phyloP scores from a whole-genome alignment of 1,140 invertebrate genomes.

The Heliconius congener region DNA sequence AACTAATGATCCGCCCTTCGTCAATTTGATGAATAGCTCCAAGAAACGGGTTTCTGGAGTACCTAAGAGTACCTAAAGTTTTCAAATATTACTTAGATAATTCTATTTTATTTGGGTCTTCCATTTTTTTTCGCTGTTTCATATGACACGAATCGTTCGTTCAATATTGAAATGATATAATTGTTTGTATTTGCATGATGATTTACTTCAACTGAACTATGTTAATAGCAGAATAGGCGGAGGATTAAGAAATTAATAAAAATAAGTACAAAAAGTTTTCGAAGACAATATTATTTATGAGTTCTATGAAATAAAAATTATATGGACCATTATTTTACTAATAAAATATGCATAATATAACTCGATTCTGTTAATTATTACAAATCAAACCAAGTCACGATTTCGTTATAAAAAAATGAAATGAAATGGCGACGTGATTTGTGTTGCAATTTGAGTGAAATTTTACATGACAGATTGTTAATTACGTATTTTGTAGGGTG shows the following conservation, averaged over 20 bases:
- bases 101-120: not conserved
- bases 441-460: constrained; percentile 1
- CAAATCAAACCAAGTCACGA: not conserved
- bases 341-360: not conserved
- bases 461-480: not conserved
- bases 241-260: not conserved
- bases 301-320: not conserved
- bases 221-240: too few species aligned
- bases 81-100: constrained; percentile 1
- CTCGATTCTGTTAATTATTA: not conserved
- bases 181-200: not conserved
- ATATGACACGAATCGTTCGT: not conserved
- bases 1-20: constrained; percentile 36
- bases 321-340: not conserved
- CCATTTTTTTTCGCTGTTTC: too few species aligned
- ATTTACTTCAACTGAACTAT: not conserved
- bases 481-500: not conserved
- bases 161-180: not conserved
- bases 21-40: constrained; percentile 33
- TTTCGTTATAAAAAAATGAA: constrained; percentile 16
- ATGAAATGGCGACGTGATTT: constrained; percentile 18
- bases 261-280: not conserved
- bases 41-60: constrained; percentile 11
- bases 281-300: too few species aligned
- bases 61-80: not conserved